Base-by-base conservation (phyloP, 2,888 invertebrate genomes). In the Sarcophaga carnaria region DNA sequence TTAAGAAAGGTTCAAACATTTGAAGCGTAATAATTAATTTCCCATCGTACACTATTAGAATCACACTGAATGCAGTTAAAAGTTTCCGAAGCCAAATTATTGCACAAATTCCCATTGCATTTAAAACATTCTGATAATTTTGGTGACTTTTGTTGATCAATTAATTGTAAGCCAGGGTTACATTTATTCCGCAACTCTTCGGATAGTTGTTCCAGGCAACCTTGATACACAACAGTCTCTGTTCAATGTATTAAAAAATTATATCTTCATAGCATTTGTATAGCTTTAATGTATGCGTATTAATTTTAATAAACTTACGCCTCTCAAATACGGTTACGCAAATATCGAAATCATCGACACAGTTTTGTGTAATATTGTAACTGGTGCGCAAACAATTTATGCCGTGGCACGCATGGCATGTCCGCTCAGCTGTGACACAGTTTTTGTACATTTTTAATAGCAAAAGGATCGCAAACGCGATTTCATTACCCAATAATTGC, bases 51-150 rank as follows among this genome's bases (percentile, higher is more conserved):
- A 88, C 74, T 88, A 37, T 86, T 88, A 3, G 93, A 92, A 87
- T 92, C 90, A 49, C 93, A 93, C 84, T 91, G 90, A 45, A 93
- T 83, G 86, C 93, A 93, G 49, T 90, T 88, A 17, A 89, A 90
- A 17, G 89, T 88, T 0, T 63, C 67, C 0, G 91, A 89, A 10
- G 92, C 92, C 12, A 91, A 84, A 78, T 89, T 90, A 74, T 93
- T 93, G 89, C 93, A 93, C 0, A 89, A 83, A 83, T 91, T 88
- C 49, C 89, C 88, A 76, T 90, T 91, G 86, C 93, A 93, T 62
- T 91, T 92, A 86, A 90, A 90, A 54, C 92, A 92, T 14, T 86
- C 89, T 2, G 3, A 54, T 2, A 63, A 47, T 20, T 76, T 63
- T 3, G 62, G 20, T 20, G 20, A 67, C 14, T 77, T 59, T 27